phyloP scores from a whole-genome alignment of 2,888 invertebrate species.

The Idaea straminata region DNA sequence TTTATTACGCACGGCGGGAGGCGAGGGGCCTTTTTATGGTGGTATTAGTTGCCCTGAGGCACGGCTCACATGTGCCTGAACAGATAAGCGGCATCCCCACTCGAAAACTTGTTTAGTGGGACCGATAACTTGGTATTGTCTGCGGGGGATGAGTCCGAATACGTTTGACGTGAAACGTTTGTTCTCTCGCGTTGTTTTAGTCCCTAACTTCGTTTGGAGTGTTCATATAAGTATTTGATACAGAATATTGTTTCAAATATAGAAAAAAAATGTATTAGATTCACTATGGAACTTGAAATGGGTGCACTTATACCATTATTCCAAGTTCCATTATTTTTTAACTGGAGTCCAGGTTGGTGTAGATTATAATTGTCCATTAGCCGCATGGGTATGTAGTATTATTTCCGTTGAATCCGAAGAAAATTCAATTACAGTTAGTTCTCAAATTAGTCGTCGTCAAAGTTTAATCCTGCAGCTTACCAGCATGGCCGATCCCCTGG shows the following conservation, averaged over 20 bases:
- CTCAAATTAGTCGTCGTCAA: conserved; percentile 43
- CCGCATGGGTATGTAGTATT: not conserved
- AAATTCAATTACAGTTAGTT: conserved; percentile 32
- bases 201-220: conserved; percentile 25
- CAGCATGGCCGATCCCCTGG: conserved; percentile 44
- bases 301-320: too few species aligned
- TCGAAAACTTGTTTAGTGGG: conserved; percentile 74
- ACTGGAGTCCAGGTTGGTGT: not conserved
- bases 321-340: too few species aligned
- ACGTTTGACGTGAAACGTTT: conserved; percentile 37
- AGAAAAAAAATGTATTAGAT: too few species aligned
- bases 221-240: conserved; percentile 2
- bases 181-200: conserved; percentile 38
- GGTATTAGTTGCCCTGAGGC: conserved; percentile 69
- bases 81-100: conserved; percentile 77
- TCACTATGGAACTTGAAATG: too few species aligned
- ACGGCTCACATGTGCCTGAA: conserved; percentile 71
- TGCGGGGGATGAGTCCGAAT: conserved; percentile 53
- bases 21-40: conserved; percentile 54
- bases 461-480: conserved; percentile 42
- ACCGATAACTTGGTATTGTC: conserved; percentile 72
- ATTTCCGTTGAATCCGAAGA: not conserved
- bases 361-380: not conserved
- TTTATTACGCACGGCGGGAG: conserved; percentile 58
- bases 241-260: not conserved